These are phyloP conservation scores for Limnodromus scolopaceus DNA, from an alignment of 2,797 vertebrate genomes.

Conservation along the genomic window DNA sequence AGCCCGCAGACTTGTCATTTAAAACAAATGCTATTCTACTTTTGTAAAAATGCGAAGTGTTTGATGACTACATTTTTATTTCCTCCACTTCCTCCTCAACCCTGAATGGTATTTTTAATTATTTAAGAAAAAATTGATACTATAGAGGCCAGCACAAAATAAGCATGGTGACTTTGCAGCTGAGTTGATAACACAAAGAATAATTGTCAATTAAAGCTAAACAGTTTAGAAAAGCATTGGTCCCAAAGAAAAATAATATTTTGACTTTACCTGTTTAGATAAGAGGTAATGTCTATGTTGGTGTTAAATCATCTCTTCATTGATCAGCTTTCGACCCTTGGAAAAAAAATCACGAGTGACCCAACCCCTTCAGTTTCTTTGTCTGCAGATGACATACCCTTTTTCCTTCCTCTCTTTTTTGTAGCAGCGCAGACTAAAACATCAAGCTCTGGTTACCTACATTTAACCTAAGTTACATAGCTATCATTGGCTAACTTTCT, in stretches of 20 bases:
- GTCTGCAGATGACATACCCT: not conserved
- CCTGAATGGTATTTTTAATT: not conserved
- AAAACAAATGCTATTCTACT: not conserved
- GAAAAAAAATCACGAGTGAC: not conserved
- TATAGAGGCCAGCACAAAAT: not conserved
- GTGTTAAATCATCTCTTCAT: not conserved
- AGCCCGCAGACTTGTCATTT: not conserved
- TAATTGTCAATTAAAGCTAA: not conserved
- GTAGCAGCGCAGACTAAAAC: not conserved
- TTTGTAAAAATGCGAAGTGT: not conserved
- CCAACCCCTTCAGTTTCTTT: not conserved
- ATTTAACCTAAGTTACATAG: not conserved
- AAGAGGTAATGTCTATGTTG: not conserved
- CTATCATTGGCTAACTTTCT: not conserved
- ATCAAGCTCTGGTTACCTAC: not conserved
- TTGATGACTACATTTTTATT: not conserved
- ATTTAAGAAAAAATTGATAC: not conserved
- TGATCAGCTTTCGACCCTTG: not conserved
- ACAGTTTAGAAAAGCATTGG: not conserved
- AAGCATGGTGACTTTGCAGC: not conserved
- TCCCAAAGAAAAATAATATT: not conserved
- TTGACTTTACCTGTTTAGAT: not conserved
- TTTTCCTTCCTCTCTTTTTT: not conserved
- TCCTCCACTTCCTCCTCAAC: not conserved
- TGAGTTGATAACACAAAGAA: not conserved